These are phyloP conservation scores for Nasonia oneida DNA, from an alignment of 2,888 invertebrate genomes.

Conservation along the genomic window DNA sequence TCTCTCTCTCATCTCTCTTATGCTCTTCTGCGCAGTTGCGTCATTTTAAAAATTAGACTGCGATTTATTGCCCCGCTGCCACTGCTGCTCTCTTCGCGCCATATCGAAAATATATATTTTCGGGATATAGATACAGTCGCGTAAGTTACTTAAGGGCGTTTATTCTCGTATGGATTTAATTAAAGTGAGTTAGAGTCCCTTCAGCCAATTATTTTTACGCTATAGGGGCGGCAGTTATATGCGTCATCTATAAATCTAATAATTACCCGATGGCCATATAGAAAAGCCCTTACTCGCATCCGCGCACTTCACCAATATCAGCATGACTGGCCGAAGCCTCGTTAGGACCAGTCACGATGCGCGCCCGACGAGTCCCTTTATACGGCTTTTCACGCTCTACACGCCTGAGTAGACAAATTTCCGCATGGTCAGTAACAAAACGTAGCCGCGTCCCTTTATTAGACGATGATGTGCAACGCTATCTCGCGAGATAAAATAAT, in stretches of 20 bases:
- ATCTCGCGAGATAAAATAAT: background rate
- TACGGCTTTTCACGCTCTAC: constrained; percentile 27
- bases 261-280: constrained; percentile 26
- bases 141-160: background rate
- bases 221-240: background rate
- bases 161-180: background rate
- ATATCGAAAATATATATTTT: constrained; percentile 1
- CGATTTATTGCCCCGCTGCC: constrained; percentile 50
- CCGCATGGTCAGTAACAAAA: constrained; percentile 35
- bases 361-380: background rate
- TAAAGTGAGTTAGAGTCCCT: background rate
- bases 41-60: constrained; percentile 58
- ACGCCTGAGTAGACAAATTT: constrained; percentile 38
- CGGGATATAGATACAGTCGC: background rate
- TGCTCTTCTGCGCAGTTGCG: constrained; percentile 12
- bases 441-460: background rate
- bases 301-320: constrained; percentile 19
- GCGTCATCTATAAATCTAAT: constrained; percentile 37
- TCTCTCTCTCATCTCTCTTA: background rate
- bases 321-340: constrained; percentile 40
- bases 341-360: constrained; percentile 43
- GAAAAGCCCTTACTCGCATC: background rate
- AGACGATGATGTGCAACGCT: background rate
- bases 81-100: background rate
- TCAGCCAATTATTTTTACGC: constrained; percentile 20